Base-by-base conservation (phyloP, 53 echinoderm and acorn worm species). In the Actinopyga echinites region DNA sequence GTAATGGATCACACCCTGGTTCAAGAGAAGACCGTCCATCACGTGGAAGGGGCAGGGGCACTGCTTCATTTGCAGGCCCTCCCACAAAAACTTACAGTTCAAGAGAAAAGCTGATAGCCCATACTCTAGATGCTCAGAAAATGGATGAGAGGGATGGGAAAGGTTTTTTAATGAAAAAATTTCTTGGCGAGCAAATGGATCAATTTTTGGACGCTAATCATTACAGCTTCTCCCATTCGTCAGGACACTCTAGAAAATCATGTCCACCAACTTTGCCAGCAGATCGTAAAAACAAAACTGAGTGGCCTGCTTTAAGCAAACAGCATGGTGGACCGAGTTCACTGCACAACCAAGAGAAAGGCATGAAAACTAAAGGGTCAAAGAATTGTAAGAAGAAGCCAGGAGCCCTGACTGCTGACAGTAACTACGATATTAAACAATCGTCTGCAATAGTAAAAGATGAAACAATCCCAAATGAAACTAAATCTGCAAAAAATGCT, bases 91-190 rank as follows among this genome's bases (percentile, higher is more conserved):
- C 17, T 31, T 65, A 65, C 19, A 34, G 20, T 30, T 30, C 77
- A 77, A 21, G 77, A 20, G 77, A 77, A 31, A 77, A 30, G 49
- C 77, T 53, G 23, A 77, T 77, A 28, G 56, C 53, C 1, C 55
- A 33, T 13, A 77, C 44, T 79, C 21, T 77, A 65, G 25, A 75
- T 25, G 6, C 75, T 42, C 49, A 77, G 56, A 28, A 13, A 32
- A 77, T 77, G 77, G 93, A 89, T 38, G 64, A 86, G 30, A 34
- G 82, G 43, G 89, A 87, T 75, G 94, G 94, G 4, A 94, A 94
- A 67, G 94, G 91, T 17, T 88, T 84, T 32, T 64, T 94, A 30
- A 91, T 94, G 94, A 71, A 89, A 62, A 94, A 74, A 79, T 94
- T 94, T 58, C 83, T 94, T 5, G 89, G 91, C 22, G 64, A 80